Conservation (phyloP, 2,113 vertebrate species). For the Chaetodon trifascialis region DNA sequence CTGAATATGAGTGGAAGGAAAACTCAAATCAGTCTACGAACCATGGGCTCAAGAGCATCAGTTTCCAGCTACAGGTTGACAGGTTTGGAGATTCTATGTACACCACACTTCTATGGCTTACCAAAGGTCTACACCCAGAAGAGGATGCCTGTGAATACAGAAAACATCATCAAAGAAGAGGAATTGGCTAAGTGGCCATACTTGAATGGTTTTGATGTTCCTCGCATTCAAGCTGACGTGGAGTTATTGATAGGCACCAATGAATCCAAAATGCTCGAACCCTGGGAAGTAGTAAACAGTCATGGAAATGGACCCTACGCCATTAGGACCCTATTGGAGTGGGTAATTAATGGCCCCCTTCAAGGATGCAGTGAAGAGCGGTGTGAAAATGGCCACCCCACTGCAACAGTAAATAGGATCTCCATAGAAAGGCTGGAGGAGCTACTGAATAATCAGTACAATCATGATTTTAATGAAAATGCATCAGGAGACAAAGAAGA, state of each 20-base stretch:
- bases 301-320: background rate
- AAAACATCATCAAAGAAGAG: background rate
- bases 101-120: background rate
- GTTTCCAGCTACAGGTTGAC: background rate
- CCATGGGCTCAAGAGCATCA: background rate
- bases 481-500: too few species aligned
- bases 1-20: background rate
- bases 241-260: background rate
- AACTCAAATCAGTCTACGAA: background rate
- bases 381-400: background rate
- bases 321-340: background rate
- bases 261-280: background rate
- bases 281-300: background rate
- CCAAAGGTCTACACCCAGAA: background rate
- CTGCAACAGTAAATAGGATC: background rate
- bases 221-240: background rate
- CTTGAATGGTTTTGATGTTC: background rate
- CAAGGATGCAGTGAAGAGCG: background rate
- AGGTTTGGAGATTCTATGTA: background rate
- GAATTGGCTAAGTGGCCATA: background rate
- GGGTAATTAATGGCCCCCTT: background rate
- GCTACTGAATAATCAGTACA: background rate
- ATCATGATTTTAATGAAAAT: background rate
- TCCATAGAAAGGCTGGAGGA: background rate
- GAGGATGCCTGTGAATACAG: background rate